phyloP scores from a whole-genome alignment of 2,113 vertebrate genomes.

The Hipposideros armiger region DNA sequence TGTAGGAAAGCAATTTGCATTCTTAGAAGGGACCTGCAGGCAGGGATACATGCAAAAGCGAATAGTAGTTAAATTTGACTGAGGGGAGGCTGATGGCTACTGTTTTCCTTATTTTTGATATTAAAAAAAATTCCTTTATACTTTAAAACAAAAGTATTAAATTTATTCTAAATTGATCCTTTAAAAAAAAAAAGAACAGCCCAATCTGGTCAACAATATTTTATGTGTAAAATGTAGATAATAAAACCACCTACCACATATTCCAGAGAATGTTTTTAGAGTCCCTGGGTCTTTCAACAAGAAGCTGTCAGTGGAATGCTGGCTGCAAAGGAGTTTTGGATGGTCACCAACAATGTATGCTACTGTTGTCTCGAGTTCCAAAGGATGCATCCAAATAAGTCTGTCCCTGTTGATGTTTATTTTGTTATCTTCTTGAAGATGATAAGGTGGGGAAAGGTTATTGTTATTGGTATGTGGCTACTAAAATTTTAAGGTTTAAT shows the following conservation, averaged over 20 bases:
- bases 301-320: not conserved
- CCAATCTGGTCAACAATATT: not conserved
- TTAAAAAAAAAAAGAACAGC: not conserved
- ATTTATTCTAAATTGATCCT: not conserved
- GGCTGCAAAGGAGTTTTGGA: not conserved
- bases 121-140: not conserved
- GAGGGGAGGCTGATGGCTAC: not conserved
- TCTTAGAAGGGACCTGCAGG: not conserved
- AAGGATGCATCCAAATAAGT: not conserved
- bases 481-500: not conserved
- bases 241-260: not conserved
- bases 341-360: not conserved
- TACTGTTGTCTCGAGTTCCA: not conserved
- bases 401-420: not conserved
- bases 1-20: not conserved
- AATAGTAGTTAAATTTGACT: not conserved
- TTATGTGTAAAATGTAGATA: not conserved
- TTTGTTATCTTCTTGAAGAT: slow-evolving; percentile 26
- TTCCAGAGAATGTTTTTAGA: not conserved
- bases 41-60: not conserved
- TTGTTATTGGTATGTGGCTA: not conserved
- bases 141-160: not conserved
- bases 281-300: not conserved
- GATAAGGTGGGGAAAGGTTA: not conserved
- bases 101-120: not conserved